A percentile compares a stretch with the other conserved stretches of the same genome.
Conservation (phyloP, 2,113 vertebrate genomes). For the Eulacestoma nigropectus region DNA sequence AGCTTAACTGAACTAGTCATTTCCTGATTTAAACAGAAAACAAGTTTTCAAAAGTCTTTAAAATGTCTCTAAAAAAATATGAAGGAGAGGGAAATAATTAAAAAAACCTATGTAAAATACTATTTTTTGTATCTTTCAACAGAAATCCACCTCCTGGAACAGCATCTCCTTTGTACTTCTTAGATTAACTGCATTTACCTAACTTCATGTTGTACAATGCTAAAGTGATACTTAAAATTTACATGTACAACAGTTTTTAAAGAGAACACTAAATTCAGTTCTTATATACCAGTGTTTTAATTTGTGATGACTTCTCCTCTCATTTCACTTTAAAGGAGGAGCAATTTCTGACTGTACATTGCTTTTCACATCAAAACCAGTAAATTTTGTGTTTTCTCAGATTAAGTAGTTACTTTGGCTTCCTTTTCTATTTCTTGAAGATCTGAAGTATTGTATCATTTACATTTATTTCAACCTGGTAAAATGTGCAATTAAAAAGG, state of each 20-base stretch:
- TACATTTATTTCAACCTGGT: neutral
- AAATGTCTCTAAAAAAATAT: neutral
- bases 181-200: neutral
- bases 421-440: neutral
- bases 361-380: neutral
- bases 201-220: neutral
- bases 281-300: accelerated
- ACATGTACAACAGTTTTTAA: neutral
- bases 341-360: neutral
- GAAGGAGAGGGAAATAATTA: accelerated
- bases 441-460: neutral
- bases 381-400: neutral
- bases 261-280: neutral
- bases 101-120: neutral
- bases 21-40: neutral
- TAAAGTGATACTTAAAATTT: neutral
- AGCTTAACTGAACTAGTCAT: neutral
- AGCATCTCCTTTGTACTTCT: neutral
- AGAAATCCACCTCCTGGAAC: neutral
- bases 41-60: neutral
- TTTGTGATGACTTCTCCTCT: neutral
- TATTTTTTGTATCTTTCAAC: neutral
- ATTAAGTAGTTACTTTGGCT: neutral
- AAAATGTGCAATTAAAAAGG: neutral
- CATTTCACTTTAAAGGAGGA: neutral